These are phyloP conservation scores for Cephalopachus bancanus DNA, from an alignment of 2,797 vertebrate genomes.

Conservation along the genomic window DNA sequence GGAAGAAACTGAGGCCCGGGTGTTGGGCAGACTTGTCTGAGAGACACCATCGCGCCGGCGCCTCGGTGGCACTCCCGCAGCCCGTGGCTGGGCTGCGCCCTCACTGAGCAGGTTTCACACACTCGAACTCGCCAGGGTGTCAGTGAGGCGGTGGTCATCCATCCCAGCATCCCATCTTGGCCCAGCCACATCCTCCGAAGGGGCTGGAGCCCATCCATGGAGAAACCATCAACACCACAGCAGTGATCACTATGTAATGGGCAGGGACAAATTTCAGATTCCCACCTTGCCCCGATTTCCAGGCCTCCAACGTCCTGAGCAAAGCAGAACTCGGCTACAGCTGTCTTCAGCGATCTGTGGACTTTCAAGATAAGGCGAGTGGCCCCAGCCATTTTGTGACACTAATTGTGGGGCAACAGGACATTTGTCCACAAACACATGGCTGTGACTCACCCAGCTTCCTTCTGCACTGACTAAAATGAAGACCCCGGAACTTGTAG, in stretches of 20 bases:
- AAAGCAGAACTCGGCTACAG: conserved; percentile 37
- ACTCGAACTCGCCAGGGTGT: too few species aligned
- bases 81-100: too few species aligned
- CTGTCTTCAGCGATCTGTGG: conserved; percentile 76
- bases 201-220: conserved; percentile 59
- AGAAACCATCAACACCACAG: neutral
- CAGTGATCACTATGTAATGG: neutral
- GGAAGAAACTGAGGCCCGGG: neutral
- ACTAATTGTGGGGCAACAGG: conserved; percentile 77
- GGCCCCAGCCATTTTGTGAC: conserved; percentile 61
- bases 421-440: conserved; percentile 69
- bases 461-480: conserved; percentile 40
- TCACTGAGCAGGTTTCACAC: too few species aligned
- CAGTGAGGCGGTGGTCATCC: neutral
- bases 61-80: neutral
- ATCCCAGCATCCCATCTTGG: neutral
- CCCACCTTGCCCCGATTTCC: conserved; percentile 12
- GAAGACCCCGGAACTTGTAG: neutral
- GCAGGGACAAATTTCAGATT: conserved; percentile 64
- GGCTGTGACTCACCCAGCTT: conserved; percentile 49
- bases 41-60: neutral
- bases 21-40: neutral
- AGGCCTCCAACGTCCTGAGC: conserved; percentile 68
- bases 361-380: conserved; percentile 82
- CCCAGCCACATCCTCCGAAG: neutral